A percentile compares a stretch with the other conserved stretches of the same genome.
Conservation (phyloP, 2,888 invertebrate genomes). For the Deroplatys truncata region DNA sequence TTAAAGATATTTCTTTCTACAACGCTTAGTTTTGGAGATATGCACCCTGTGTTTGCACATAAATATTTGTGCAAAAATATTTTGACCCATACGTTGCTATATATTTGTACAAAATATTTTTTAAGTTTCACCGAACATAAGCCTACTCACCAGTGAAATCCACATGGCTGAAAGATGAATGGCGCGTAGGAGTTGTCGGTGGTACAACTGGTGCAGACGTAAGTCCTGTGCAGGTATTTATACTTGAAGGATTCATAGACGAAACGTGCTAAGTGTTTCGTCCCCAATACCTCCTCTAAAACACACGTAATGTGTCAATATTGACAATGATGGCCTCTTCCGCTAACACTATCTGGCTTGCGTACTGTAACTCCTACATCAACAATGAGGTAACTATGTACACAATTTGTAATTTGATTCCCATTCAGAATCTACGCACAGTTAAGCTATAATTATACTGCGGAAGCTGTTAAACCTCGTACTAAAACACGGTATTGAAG, state of each 20-base stretch:
- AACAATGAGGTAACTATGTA: background rate
- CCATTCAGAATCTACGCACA: background rate
- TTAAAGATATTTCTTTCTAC: too few relatives aligned
- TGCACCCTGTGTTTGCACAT: too few relatives aligned
- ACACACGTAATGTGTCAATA: constrained; percentile 1
- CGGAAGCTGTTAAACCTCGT: too few relatives aligned
- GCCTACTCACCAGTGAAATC: background rate
- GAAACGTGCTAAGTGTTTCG: constrained; percentile 2
- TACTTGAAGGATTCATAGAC: background rate
- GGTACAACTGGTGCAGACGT: background rate
- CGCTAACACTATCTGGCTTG: background rate
- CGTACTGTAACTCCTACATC: background rate
- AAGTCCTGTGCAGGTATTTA: background rate
- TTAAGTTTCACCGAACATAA: too few relatives aligned
- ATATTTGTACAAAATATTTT: too few relatives aligned
- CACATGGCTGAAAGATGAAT: background rate
- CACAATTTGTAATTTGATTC: background rate
- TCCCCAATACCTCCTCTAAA: constrained; percentile 4
- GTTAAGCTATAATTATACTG: too few relatives aligned
- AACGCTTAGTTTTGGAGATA: too few relatives aligned
- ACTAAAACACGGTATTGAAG: too few relatives aligned
- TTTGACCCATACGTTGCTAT: too few relatives aligned
- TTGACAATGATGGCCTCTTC: background rate
- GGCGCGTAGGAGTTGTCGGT: background rate
- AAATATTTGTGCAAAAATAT: too few relatives aligned